Conservation (phyloP, 1,140 invertebrate species). For the Achroia grisella region DNA sequence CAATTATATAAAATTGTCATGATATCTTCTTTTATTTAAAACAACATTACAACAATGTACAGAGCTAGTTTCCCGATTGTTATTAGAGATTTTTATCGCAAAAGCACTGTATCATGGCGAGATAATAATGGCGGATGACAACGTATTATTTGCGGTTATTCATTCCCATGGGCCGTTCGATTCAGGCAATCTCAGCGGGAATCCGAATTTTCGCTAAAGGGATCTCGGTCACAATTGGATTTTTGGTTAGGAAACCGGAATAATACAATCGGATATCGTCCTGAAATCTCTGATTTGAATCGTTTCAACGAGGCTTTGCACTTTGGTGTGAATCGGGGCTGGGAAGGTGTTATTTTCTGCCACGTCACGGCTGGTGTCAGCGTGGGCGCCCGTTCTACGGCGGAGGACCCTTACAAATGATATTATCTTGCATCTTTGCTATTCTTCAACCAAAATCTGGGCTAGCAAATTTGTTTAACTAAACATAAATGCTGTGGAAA, state of each 20-base stretch:
- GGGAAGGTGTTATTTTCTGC: constrained; percentile 49
- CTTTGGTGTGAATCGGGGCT: constrained; percentile 45
- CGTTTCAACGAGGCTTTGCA: constrained; percentile 53
- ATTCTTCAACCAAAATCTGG: not conserved
- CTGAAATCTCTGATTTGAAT: constrained; percentile 72
- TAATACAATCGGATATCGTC: constrained; percentile 70
- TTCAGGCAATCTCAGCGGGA: constrained; percentile 67
- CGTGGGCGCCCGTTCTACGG: not conserved
- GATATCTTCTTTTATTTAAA: constrained; percentile 64
- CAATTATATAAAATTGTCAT: constrained; percentile 41
- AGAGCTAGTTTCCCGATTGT: constrained; percentile 40
- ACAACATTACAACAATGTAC: constrained; percentile 33
- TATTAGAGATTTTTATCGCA: constrained; percentile 68
- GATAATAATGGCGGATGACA: constrained; percentile 72
- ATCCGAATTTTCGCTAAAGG: constrained; percentile 61
- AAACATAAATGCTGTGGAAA: too few relatives aligned
- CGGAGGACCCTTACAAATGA: constrained; percentile 1
- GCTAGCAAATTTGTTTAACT: too few relatives aligned
- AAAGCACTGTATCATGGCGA: constrained; percentile 70
- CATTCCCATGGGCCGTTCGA: constrained; percentile 44
- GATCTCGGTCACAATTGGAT: constrained; percentile 67
- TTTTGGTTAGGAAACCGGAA: constrained; percentile 71
- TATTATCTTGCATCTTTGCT: not conserved
- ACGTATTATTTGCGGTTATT: constrained; percentile 69
- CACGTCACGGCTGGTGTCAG: constrained; percentile 30